Percentiles rank a stretch among this genome's conserved stretches.
Conservation (phyloP, 1,140 invertebrate genomes). For the Lamellibrachia luymesi region DNA sequence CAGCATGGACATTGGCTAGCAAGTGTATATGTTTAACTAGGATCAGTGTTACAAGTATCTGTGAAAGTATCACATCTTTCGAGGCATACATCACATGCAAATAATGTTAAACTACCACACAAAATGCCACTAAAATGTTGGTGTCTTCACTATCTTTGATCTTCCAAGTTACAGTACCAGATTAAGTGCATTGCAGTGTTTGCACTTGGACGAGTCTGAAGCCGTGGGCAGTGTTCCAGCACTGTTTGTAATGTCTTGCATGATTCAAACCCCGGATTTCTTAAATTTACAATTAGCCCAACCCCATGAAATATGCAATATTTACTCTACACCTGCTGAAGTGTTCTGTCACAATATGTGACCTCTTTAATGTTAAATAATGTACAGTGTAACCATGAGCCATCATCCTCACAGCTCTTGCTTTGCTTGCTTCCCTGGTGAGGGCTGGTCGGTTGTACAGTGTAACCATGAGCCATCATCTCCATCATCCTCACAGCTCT, state of each 20-base stretch:
- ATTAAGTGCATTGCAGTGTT: background rate
- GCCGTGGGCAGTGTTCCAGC: background rate
- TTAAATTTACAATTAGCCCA: background rate
- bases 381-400: background rate
- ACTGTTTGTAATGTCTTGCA: background rate
- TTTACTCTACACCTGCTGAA: no score
- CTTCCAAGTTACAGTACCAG: background rate
- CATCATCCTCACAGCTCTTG: background rate
- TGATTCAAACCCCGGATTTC: background rate
- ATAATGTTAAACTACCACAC: background rate
- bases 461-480: background rate
- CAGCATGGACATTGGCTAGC: conserved; percentile 7
- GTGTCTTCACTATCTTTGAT: background rate
- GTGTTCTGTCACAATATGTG: background rate
- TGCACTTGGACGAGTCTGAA: background rate
- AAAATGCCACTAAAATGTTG: background rate
- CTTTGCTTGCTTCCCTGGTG: background rate
- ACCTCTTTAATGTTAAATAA: background rate
- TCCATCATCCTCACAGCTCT: background rate
- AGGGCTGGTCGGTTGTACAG: background rate
- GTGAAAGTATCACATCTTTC: background rate
- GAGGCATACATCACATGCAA: background rate
- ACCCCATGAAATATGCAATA: no score
- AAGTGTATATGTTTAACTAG: background rate
- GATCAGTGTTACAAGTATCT: no score